Evolutionary conservation across 2,888 invertebrate species (phyloP).

Genomic region (Parapristionchus giblindavisi): DNA sequence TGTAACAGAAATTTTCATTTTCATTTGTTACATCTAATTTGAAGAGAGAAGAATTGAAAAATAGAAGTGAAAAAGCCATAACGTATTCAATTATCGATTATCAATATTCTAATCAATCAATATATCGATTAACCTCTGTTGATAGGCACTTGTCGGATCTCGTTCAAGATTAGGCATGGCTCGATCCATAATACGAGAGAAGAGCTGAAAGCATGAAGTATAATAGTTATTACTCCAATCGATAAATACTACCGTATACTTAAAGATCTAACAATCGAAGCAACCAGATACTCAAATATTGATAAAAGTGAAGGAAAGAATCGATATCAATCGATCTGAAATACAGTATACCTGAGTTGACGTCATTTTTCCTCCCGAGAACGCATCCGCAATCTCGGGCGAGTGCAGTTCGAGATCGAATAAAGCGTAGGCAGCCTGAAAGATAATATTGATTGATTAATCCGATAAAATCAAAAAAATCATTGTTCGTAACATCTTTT

Average conservation of each 20-base stretch:
- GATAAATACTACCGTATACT: background rate
- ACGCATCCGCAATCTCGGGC: slow-evolving; percentile 12
- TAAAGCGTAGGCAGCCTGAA: slow-evolving; percentile 72
- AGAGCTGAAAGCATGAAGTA: slow-evolving; percentile 13
- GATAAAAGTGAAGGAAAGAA: background rate
- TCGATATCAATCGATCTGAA: background rate
- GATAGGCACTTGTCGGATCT: slow-evolving; percentile 55
- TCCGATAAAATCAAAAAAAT: background rate
- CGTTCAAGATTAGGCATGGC: slow-evolving; percentile 60
- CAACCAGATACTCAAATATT: too few relatives aligned
- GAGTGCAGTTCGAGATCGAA: slow-evolving; percentile 68
- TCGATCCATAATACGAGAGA: slow-evolving; percentile 45
- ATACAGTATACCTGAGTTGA: slow-evolving; percentile 11
- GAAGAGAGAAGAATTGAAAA: too few relatives aligned
- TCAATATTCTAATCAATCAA: too few relatives aligned
- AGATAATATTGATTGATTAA: background rate
- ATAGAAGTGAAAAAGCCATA: background rate
- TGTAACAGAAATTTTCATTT: background rate
- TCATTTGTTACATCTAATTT: background rate
- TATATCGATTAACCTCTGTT: too few relatives aligned
- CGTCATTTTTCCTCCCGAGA: slow-evolving; percentile 30
- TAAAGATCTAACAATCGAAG: too few relatives aligned
- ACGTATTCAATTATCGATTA: background rate
- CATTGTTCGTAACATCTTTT: too few relatives aligned
- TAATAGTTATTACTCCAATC: background rate